A percentile compares a stretch with the other conserved stretches of the same genome.
These are phyloP conservation scores for Zosterops hypoxanthus DNA, from an alignment of 2,113 vertebrate species.

Conservation along the genomic window DNA sequence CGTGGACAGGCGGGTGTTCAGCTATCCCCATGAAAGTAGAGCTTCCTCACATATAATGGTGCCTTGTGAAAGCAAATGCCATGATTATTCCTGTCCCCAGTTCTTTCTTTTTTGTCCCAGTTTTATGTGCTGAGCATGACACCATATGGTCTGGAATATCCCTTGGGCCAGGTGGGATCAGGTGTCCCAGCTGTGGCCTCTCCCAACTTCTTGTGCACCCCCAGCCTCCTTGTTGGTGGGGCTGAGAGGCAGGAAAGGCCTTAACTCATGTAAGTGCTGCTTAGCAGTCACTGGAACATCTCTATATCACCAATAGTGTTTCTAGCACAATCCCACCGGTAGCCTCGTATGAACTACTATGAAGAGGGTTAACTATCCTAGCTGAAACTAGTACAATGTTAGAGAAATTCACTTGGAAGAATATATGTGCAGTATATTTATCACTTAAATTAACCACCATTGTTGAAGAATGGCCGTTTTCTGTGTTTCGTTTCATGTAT, in stretches of 20 bases:
- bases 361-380: background rate
- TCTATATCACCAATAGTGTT: background rate
- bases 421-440: background rate
- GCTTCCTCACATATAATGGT: background rate
- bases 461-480: background rate
- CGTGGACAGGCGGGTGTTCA: background rate
- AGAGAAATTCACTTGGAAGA: background rate
- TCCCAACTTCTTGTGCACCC: background rate
- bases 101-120: background rate
- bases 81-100: background rate
- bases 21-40: background rate
- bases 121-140: background rate
- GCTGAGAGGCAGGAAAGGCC: background rate
- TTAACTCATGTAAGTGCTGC: fast-evolving
- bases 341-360: background rate
- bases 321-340: background rate
- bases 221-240: background rate
- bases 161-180: background rate
- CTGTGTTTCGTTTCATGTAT: background rate
- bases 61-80: background rate
- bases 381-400: background rate
- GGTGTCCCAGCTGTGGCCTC: background rate
- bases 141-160: background rate
- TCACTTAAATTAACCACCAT: background rate
- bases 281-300: background rate